phyloP scores from a whole-genome alignment of 2,113 vertebrate species.

The Hystrix brachyura region DNA sequence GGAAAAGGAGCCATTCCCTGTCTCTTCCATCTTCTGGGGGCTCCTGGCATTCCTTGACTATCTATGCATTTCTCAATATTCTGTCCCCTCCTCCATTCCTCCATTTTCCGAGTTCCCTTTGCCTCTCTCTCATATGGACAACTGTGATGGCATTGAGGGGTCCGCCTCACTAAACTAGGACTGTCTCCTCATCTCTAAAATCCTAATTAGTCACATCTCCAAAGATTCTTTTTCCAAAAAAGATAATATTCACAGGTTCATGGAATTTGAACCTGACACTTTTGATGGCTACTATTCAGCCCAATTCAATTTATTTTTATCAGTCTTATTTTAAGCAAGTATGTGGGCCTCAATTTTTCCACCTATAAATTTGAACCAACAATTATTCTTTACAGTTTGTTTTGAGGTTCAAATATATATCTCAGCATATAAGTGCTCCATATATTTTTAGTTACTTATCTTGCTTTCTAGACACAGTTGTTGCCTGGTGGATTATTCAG shows the following conservation, averaged over 20 bases:
- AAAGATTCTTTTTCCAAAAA: slow-evolving; percentile 6
- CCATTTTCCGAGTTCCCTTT: not conserved
- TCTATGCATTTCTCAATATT: not conserved
- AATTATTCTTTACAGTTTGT: not conserved
- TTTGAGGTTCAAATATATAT: slow-evolving; percentile 17
- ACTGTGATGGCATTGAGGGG: not conserved
- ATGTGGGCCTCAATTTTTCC: slow-evolving; percentile 20
- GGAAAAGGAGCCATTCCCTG: not conserved
- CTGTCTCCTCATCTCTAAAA: not conserved
- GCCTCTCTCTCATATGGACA: not conserved
- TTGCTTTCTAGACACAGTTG: not conserved
- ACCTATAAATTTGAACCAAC: not conserved
- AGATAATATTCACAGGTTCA: not conserved
- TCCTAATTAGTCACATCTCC: not conserved
- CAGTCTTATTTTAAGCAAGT: slow-evolving; percentile 17
- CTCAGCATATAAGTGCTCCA: not conserved
- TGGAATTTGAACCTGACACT: not conserved
- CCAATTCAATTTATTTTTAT: not conserved
- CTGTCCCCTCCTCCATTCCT: not conserved
- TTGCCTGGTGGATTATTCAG: not conserved
- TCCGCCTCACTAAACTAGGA: not conserved
- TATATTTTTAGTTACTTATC: slow-evolving; percentile 39
- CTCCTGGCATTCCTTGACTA: not conserved
- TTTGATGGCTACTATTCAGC: not conserved
- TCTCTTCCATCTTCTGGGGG: not conserved